Base-by-base conservation (phyloP, 2,797 vertebrate species). In the Serranus cabrilla region DNA sequence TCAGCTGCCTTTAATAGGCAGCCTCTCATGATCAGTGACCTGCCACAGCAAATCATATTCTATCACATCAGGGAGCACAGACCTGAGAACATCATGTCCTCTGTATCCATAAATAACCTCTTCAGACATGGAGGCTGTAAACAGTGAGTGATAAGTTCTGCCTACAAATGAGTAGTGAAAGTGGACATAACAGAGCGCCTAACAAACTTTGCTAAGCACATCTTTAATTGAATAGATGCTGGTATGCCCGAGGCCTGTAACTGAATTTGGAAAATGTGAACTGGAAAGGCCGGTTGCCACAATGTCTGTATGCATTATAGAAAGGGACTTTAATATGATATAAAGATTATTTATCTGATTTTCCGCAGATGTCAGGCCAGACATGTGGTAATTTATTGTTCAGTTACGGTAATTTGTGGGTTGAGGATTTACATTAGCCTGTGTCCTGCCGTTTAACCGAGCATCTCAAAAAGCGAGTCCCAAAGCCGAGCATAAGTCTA, bases 141-240 rank as follows among this genome's bases (percentile, higher is more conserved):
- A 59, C 31, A 71, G 8, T 45, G 67, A 81, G 27, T 39, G 55
- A 27, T n/a, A 49, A 47, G 9, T 11, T 21, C 39, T 31, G n/a
- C 14, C 40, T 66, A 4, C 23, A 56, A 45, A 54, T 56, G 14
- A 74, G 16, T n/a, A 13, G 7, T 31, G 60, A 65, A 77, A 63
- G 1, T 62, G 31, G n/a, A 25, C 64, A 56, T n/a, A 64, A 27
- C 8, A 6, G 17, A 64, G 59, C 7, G 6, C 56, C 55, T 54
- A 60, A 79, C 43, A 18, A 59, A 71, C 54, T 68, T 86, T 79
- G 64, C 25, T 21, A 20, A 46, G 34, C 68, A 17, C 40, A 72
- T 73, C 27, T 51, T 81, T 60, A 70, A 80, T 67, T 64, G 27
- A 77, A 59, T 68, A 63, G 51, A 11, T 63, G 54, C 9, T 63